phyloP scores from a whole-genome alignment of 2,797 vertebrate species.

The Nasua narica region DNA sequence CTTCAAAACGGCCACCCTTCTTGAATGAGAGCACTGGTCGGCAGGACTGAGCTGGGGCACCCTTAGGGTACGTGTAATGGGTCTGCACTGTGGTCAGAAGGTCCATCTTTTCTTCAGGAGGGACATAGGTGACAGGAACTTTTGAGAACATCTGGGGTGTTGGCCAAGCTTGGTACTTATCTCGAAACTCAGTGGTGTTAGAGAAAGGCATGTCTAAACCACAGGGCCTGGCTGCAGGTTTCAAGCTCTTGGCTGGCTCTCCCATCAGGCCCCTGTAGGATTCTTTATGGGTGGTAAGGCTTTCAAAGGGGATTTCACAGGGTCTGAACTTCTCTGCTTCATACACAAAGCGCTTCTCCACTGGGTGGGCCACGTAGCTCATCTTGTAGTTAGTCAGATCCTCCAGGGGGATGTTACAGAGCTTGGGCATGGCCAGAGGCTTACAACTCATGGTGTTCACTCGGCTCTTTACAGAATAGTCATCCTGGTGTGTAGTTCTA shows the following conservation, averaged over 20 bases:
- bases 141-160: neutral
- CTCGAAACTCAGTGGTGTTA: slow-evolving; percentile 71
- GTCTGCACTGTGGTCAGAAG: slow-evolving; percentile 71
- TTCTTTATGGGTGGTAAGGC: slow-evolving; percentile 75
- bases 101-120: slow-evolving; percentile 78
- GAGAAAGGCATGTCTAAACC: slow-evolving; percentile 55
- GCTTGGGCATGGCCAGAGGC: slow-evolving; percentile 29
- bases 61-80: slow-evolving; percentile 70
- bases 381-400: slow-evolving; percentile 75
- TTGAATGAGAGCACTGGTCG: neutral
- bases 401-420: slow-evolving; percentile 66
- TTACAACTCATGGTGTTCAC: slow-evolving; percentile 74
- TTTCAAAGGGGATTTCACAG: slow-evolving; percentile 73
- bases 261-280: slow-evolving; percentile 66
- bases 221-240: slow-evolving; percentile 42
- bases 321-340: slow-evolving; percentile 72
- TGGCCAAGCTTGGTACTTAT: slow-evolving; percentile 79
- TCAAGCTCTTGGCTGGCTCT: slow-evolving; percentile 66
- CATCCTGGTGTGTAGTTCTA: slow-evolving; percentile 72
- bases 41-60: slow-evolving; percentile 63
- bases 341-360: slow-evolving; percentile 56
- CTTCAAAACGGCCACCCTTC: slow-evolving; percentile 60
- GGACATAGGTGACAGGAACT: slow-evolving; percentile 31
- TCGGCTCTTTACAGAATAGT: slow-evolving; percentile 62
- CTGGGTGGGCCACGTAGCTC: slow-evolving; percentile 69